Conservation (phyloP, 2,113 vertebrate genomes). For the Galeopterus variegatus region DNA sequence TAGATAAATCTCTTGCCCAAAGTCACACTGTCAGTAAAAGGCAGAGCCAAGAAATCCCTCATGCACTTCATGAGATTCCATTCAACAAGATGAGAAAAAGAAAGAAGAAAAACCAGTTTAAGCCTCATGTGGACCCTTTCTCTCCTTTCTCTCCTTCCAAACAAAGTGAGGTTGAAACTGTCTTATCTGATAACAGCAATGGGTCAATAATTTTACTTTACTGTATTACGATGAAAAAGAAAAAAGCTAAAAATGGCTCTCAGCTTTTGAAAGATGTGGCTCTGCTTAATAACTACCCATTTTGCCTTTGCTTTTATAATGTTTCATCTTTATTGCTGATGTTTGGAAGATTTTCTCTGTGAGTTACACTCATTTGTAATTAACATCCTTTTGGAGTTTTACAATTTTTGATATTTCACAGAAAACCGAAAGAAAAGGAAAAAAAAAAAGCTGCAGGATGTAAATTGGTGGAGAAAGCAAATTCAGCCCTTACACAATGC, state of each 20-base stretch:
- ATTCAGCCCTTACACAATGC: not conserved
- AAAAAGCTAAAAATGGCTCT: not conserved
- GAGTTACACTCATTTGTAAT: constrained; percentile 10
- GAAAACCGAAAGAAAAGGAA: not conserved
- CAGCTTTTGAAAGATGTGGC: not conserved
- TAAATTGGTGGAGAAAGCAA: not conserved
- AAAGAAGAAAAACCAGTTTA: not conserved
- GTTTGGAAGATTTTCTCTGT: not conserved
- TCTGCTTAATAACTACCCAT: not conserved
- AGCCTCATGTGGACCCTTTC: not conserved
- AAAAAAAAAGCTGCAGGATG: not conserved
- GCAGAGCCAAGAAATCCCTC: not conserved
- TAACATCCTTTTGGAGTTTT: constrained; percentile 3
- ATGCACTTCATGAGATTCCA: not conserved
- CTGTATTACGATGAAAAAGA: not conserved
- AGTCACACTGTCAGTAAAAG: not conserved
- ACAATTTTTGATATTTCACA: not conserved
- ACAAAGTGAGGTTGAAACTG: not conserved
- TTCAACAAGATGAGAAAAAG: not conserved
- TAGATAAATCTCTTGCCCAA: not conserved
- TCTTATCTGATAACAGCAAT: not conserved
- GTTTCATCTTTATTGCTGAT: not conserved
- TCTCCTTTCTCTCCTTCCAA: fast-evolving
- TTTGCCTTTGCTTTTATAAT: not conserved
- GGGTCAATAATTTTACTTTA: not conserved